Evolutionary conservation across 1,140 invertebrate species (phyloP), one percentile per base, ranked within the genome.

Genomic region (Spodoptera litura): DNA sequence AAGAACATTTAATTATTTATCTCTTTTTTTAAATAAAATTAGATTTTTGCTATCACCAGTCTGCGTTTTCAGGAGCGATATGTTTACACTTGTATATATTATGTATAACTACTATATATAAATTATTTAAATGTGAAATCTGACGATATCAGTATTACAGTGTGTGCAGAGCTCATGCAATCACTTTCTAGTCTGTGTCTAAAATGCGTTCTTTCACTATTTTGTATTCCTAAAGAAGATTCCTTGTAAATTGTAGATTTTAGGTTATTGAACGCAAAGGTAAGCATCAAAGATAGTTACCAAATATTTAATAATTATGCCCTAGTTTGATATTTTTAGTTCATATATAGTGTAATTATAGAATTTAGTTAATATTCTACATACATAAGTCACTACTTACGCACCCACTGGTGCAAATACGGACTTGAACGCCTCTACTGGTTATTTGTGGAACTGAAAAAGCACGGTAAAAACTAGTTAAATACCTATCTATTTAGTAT

Each of bases 221-320:
- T 10, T 49, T 4, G 49, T 27, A 52, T 4, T 52, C 15, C 9
- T 51, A 52, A 12, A 51, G 20, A 51, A 51, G 44, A 51, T 68
- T 6, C 11, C 20, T 52, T 66, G 38, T 49, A 49, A 20, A 49
- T 25, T 51, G 15, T 56, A 61, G 38, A 8, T 53, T 35, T 5
- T 15, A 38, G 52, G 13, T 55, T 55, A 56, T 2, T 4, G 52
- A 71, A 55, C 52, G 68, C 68, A 38, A 56, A 71, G 68, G 68
- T 71, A 77, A 77, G 49, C 64, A 70, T 78, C 76, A 78, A 70
- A 70, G 76, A 78, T 11, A 78, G 76, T 78, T 78, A 78, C 76
- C 76, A 78, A 78, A 78, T 78, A 78, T 56, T 71, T 71, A 56
- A 71, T 55, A 38, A 38, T 31, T 56, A 55, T 49, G 11, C 20